These are phyloP conservation scores for Hippoglossus hippoglossus DNA, from an alignment of 2,797 vertebrate species.

Conservation along the genomic window DNA sequence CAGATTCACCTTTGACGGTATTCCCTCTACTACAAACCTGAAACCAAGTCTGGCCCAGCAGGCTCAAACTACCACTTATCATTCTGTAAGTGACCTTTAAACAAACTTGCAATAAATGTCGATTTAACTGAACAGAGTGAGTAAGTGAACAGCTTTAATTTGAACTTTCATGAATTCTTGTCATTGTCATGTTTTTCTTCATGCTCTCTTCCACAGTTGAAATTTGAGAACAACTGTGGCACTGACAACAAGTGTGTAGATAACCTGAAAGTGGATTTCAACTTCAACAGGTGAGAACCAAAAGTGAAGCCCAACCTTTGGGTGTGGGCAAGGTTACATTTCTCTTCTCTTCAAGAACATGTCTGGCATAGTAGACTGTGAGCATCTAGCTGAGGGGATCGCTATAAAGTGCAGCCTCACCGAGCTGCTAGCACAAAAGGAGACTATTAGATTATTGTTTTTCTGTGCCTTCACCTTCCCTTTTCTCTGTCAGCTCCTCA, in stretches of 20 bases:
- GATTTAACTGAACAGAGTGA: too few species aligned
- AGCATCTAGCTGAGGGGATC: too few species aligned
- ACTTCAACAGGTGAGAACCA: slow-evolving; percentile 77
- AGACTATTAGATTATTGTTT: neutral
- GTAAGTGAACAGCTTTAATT: too few species aligned
- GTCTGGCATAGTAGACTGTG: too few species aligned
- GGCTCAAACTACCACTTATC: slow-evolving; percentile 42
- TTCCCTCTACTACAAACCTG: slow-evolving; percentile 53
- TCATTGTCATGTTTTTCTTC: too few species aligned
- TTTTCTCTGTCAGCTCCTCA: slow-evolving; percentile 53
- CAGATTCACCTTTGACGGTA: slow-evolving; percentile 79
- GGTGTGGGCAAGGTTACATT: too few species aligned
- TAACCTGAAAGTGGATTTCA: slow-evolving; percentile 83
- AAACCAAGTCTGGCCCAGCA: slow-evolving; percentile 72
- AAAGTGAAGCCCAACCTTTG: neutral
- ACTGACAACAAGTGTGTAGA: slow-evolving; percentile 81
- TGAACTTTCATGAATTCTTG: too few species aligned
- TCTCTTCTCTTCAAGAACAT: too few species aligned
- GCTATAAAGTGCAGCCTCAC: too few species aligned
- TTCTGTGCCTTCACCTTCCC: neutral
- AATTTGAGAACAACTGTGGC: slow-evolving; percentile 87
- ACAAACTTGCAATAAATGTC: neutral
- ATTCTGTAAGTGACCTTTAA: slow-evolving; percentile 70
- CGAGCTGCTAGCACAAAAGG: neutral
- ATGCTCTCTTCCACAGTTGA: slow-evolving; percentile 74